Conservation (phyloP, 2,113 vertebrate species). For the Nyctereutes procyonoides region DNA sequence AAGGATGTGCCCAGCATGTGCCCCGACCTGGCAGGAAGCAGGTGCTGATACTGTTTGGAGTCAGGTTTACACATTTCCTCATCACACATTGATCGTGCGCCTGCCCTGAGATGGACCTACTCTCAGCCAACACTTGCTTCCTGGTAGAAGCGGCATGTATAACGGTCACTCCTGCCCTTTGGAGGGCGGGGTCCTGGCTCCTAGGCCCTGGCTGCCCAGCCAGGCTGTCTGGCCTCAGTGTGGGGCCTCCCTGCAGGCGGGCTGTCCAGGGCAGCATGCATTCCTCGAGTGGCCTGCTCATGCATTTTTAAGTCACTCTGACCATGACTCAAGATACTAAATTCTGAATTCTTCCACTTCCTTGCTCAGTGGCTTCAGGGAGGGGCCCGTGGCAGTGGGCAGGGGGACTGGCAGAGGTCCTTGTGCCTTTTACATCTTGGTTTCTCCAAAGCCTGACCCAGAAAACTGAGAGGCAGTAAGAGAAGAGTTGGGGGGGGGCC, state of each 20-base stretch:
- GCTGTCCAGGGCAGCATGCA: background rate
- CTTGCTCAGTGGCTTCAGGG: background rate
- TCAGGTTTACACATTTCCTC: background rate
- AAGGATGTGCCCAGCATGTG: fast-evolving
- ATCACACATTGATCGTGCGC: too few relatives aligned
- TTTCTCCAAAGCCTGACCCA: background rate
- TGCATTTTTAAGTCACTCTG: background rate
- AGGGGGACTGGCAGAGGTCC: background rate
- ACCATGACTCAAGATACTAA: background rate
- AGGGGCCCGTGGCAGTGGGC: too few relatives aligned
- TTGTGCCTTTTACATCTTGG: background rate
- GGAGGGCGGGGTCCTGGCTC: background rate
- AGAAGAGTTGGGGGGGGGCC: background rate
- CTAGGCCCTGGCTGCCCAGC: background rate
- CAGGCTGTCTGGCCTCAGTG: background rate
- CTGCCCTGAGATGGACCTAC: fast-evolving
- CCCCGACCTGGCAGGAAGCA: background rate
- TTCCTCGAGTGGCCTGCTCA: background rate
- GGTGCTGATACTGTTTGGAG: background rate
- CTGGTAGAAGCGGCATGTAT: background rate
- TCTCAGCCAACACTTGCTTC: background rate
- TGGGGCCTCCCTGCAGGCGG: background rate
- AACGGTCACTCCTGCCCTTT: fast-evolving
- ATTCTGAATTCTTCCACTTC: too few relatives aligned
- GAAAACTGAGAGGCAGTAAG: background rate